Conservation (phyloP, 1,140 invertebrate species). For the Platyscapa corneri region DNA sequence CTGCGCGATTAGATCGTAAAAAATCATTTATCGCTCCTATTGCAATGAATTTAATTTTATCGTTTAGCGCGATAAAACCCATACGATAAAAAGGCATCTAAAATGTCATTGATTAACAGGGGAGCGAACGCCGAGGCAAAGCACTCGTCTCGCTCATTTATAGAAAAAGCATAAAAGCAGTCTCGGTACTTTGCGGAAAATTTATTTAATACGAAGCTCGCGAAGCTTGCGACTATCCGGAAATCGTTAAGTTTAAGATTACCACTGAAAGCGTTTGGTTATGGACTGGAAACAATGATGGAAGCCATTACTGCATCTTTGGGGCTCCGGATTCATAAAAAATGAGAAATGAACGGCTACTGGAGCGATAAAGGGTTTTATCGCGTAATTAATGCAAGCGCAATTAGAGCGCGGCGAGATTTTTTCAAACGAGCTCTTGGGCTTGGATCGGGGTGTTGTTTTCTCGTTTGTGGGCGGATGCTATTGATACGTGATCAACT, state of each 20-base stretch:
- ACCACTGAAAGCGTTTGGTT: not conserved
- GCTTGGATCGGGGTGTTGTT: too few relatives aligned
- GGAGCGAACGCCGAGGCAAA: not conserved
- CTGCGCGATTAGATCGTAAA: not conserved
- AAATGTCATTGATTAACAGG: not conserved
- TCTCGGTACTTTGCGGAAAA: not conserved
- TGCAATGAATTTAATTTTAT: not conserved
- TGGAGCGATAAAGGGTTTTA: not conserved
- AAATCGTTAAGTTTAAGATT: constrained; percentile 17
- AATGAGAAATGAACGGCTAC: not conserved
- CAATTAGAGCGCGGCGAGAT: too few relatives aligned
- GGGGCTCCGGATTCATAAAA: not conserved
- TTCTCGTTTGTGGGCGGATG: too few relatives aligned
- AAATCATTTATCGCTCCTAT: not conserved
- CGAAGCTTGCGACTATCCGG: not conserved
- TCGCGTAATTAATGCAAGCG: not conserved
- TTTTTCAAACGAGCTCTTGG: too few relatives aligned
- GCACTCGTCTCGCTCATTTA: not conserved
- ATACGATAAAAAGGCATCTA: not conserved
- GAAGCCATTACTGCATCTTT: not conserved
- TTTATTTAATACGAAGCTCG: not conserved
- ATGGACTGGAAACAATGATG: not conserved
- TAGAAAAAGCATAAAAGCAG: not conserved
- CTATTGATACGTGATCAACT: too few relatives aligned
- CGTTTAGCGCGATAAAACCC: not conserved